A percentile compares a stretch with the other conserved stretches of the same genome.
These are phyloP conservation scores for Acanthosoma haemorrhoidale DNA, from an alignment of 2,888 invertebrate genomes.

Conservation along the genomic window DNA sequence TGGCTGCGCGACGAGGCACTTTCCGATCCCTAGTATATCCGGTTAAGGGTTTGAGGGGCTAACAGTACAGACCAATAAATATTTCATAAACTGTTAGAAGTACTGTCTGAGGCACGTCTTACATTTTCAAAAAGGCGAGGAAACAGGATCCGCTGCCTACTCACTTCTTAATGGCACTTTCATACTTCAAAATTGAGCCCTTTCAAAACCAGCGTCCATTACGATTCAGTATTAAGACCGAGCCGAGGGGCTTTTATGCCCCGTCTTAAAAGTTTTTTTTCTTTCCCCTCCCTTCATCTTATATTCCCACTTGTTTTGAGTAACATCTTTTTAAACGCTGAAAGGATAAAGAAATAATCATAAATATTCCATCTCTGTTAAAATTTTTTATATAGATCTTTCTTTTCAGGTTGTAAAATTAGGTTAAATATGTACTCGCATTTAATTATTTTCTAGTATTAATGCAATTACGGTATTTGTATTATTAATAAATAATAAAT, in stretches of 20 bases:
- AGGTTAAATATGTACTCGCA: no score
- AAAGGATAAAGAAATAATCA: not conserved
- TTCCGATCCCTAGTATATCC: no score
- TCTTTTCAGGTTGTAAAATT: no score
- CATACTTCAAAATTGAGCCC: not conserved
- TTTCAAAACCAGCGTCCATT: not conserved
- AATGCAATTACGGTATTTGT: no score
- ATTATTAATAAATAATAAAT: no score
- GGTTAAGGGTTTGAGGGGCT: not conserved
- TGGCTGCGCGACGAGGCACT: no score
- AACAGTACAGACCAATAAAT: not conserved
- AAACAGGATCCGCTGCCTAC: not conserved
- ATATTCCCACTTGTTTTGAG: not conserved
- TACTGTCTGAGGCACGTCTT: not conserved
- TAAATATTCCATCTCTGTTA: not conserved
- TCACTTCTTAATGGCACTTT: not conserved
- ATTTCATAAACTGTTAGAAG: not conserved
- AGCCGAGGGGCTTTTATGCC: not conserved
- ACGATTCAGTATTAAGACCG: not conserved
- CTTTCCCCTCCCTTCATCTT: not conserved
- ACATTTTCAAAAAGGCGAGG: not conserved
- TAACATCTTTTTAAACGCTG: not conserved
- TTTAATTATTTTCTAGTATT: no score
- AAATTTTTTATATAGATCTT: no score
- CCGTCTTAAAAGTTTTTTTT: not conserved